phyloP scores from a whole-genome alignment of 1,140 invertebrate species.

The Drosophila aff. region DNA sequence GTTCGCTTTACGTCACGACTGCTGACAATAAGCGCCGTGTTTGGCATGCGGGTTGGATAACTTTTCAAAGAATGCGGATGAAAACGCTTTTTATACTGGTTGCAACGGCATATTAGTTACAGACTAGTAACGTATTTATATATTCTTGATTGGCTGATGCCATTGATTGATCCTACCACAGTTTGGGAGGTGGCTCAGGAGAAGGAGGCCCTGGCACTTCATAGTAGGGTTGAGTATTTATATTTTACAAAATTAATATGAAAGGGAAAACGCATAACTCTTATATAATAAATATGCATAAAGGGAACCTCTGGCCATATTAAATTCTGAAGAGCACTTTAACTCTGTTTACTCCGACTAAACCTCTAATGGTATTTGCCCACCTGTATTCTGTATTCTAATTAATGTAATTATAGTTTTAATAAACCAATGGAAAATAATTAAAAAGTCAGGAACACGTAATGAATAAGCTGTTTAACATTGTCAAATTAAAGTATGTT shows the following conservation, averaged over 20 bases:
- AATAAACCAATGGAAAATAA: constrained; percentile 3
- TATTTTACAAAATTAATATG: background rate
- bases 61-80: constrained; percentile 6
- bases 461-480: constrained; percentile 14
- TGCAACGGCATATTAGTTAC: background rate
- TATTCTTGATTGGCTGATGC: background rate
- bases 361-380: background rate
- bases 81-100: background rate
- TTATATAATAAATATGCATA: background rate
- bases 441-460: constrained; percentile 8
- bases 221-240: background rate
- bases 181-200: too few species aligned
- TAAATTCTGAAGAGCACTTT: background rate
- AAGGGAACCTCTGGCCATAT: background rate
- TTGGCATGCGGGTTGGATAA: constrained; percentile 31
- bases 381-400: background rate
- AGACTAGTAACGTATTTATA: background rate
- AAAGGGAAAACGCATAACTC: background rate
- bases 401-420: background rate
- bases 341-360: background rate
- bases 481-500: constrained; percentile 22
- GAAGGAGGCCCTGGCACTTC: too few species aligned
- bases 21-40: background rate
- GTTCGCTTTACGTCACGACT: constrained; percentile 2
- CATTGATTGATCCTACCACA: background rate